Evolutionary conservation across 2,113 vertebrate species (phyloP), one percentile per base, ranked within the genome.

Genomic region (Lepus americanus): DNA sequence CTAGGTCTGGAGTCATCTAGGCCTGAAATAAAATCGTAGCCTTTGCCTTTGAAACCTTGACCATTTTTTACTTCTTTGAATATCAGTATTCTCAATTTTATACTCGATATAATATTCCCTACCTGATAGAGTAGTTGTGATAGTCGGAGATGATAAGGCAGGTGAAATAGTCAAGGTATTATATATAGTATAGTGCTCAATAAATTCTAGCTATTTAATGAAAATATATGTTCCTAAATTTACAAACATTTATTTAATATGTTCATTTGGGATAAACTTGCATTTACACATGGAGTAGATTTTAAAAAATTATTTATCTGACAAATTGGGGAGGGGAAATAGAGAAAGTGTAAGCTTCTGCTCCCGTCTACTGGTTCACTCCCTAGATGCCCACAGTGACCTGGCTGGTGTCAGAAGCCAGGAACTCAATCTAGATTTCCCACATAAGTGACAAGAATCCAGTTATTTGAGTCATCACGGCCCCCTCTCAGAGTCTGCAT

Each of bases 201-300:
- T 80, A 61, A n/a, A 74, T 87, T 85, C 27, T 91, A 74, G 82
- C 61, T 87, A 61, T 87, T 72, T 76, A 16, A 87, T 59, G 33
- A 17, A 44, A 87, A 53, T 83, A 31, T 89, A 51, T 5, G 31
- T n/a, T 53, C 61, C 11, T 83, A 36, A 76, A 63, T 77, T 83
- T 95, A 63, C 3, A 88, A 53, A 70, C 25, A 29, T 73, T 20
- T 82, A 31, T 73, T 20, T 82, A 31, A 70, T 1, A 27, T 76
- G 31, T 9, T 82, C 89, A 67, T 51, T 87, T 87, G 23, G n/a
- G 27, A 83, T 78, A 70, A 83, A 77, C n/a, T 80, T 77, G 39
- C 27, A 70, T 44, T 70, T 83, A 61, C 63, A 51, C 13, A n/a
- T 49, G 76, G 33, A 80, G 31, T 72, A 44, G 44, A 44, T 44